phyloP scores from a whole-genome alignment of 2,888 invertebrate genomes.

The Acrobasis consociella region DNA sequence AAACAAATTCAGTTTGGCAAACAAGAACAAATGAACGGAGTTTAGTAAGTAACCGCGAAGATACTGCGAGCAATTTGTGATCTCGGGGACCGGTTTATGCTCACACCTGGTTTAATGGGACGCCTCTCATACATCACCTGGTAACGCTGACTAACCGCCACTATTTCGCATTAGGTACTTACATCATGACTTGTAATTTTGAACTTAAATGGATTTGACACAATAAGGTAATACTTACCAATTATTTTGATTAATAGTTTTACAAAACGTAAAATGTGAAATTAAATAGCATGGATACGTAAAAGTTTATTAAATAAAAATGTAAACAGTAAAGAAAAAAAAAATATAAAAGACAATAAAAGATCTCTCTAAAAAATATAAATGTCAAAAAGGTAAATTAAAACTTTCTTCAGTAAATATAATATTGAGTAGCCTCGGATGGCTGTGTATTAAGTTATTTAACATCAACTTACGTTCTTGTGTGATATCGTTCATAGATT shows the following conservation, averaged over 20 bases:
- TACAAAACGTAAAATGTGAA: too few species aligned
- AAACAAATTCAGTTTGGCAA: constrained; percentile 54
- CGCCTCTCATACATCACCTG: constrained; percentile 28
- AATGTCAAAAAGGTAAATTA: constrained; percentile 41
- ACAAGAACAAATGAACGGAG: constrained; percentile 65
- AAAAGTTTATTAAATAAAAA: background rate
- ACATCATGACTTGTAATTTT: background rate
- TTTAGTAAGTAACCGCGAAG: constrained; percentile 60
- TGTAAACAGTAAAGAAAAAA: background rate
- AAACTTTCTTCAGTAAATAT: constrained; percentile 67
- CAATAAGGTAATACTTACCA: too few species aligned
- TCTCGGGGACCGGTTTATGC: constrained; percentile 45
- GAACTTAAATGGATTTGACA: too few species aligned
- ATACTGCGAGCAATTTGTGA: constrained; percentile 60
- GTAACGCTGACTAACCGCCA: constrained; percentile 12
- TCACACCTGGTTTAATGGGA: constrained; percentile 51
- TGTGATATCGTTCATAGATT: constrained; percentile 43
- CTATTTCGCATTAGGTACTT: background rate
- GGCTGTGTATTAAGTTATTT: constrained; percentile 46
- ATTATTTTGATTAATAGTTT: too few species aligned
- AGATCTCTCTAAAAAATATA: background rate
- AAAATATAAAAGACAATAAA: background rate
- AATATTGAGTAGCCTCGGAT: constrained; percentile 59
- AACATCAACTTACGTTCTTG: constrained; percentile 55
- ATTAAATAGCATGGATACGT: background rate